These are phyloP conservation scores for Echeneis naucrates DNA, from an alignment of 2,797 vertebrate species.

Conservation along the genomic window DNA sequence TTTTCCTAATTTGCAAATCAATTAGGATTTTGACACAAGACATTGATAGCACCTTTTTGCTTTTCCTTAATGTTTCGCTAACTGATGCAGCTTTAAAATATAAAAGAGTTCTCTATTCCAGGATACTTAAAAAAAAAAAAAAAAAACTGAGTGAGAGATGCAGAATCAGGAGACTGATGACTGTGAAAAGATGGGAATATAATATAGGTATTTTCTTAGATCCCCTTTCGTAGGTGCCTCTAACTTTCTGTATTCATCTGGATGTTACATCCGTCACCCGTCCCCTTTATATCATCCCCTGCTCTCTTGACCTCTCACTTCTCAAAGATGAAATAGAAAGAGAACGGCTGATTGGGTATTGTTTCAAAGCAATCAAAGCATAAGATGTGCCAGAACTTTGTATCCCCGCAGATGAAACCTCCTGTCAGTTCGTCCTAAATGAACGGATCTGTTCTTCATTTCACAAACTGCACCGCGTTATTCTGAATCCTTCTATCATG, in stretches of 20 bases:
- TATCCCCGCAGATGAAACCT: slow-evolving; percentile 31
- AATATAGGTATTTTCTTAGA: not conserved
- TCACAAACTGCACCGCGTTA: not conserved
- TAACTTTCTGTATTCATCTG: slow-evolving; percentile 12
- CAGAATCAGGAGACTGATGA: not conserved
- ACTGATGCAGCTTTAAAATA: not conserved
- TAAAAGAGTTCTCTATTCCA: not conserved
- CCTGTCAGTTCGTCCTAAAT: slow-evolving; percentile 36
- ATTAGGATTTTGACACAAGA: not conserved
- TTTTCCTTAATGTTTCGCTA: slow-evolving; percentile 2
- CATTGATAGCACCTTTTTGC: not conserved
- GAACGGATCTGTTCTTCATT: slow-evolving; percentile 47
- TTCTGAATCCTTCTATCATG: slow-evolving; percentile 16
- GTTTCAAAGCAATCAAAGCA: slow-evolving; percentile 43
- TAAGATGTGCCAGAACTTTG: slow-evolving; percentile 21
- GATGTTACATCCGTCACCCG: slow-evolving; percentile 20
- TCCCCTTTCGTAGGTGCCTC: not conserved
- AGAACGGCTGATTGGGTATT: slow-evolving; percentile 40
- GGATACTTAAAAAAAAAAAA: no score
- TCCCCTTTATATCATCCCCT: slow-evolving; percentile 19
- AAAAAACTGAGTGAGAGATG: no score
- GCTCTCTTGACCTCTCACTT: slow-evolving; percentile 33
- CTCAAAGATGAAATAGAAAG: slow-evolving; percentile 24
- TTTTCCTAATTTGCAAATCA: slow-evolving; percentile 2
- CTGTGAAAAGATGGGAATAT: no score